phyloP scores from a whole-genome alignment of 2,888 invertebrate genomes.

The Mamestra brassicae region DNA sequence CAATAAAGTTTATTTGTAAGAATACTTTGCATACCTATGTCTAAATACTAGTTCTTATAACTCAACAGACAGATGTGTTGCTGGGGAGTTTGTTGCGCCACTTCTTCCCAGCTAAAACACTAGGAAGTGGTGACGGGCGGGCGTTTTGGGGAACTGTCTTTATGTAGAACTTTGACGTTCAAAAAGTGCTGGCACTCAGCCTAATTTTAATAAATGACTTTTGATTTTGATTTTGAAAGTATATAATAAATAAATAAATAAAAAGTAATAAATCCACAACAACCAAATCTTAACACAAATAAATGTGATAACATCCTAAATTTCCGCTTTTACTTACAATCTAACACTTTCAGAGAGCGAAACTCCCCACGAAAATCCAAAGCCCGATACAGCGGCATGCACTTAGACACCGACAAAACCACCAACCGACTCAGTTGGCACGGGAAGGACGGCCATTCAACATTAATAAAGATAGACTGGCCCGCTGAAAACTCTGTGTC shows the following conservation, averaged over 20 bases:
- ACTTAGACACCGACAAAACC: constrained; percentile 73
- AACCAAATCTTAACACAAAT: constrained; percentile 24
- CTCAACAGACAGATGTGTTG: too few relatives aligned
- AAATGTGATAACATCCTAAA: constrained; percentile 61
- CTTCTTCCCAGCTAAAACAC: too few relatives aligned
- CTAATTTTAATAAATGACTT: too few relatives aligned
- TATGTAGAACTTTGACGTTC: too few relatives aligned
- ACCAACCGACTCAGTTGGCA: constrained; percentile 84
- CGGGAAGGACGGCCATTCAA: constrained; percentile 87
- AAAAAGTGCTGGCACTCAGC: too few relatives aligned
- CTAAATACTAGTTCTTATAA: too few relatives aligned
- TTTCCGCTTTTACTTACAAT: constrained; percentile 65
- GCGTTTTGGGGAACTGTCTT: too few relatives aligned
- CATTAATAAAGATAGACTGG: constrained; percentile 88
- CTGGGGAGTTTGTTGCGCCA: too few relatives aligned
- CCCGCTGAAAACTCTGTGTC: constrained; percentile 81
- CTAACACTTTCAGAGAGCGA: constrained; percentile 84
- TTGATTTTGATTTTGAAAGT: too few relatives aligned
- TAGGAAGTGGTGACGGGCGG: too few relatives aligned
- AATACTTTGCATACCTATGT: too few relatives aligned
- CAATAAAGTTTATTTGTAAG: too few relatives aligned
- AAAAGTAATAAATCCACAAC: constrained; percentile 31
- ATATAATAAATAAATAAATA: neutral
- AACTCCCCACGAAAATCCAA: constrained; percentile 86
- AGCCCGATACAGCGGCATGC: constrained; percentile 83